These are phyloP conservation scores for Oplegnathus fasciatus DNA, from an alignment of 2,113 vertebrate genomes.

Conservation along the genomic window DNA sequence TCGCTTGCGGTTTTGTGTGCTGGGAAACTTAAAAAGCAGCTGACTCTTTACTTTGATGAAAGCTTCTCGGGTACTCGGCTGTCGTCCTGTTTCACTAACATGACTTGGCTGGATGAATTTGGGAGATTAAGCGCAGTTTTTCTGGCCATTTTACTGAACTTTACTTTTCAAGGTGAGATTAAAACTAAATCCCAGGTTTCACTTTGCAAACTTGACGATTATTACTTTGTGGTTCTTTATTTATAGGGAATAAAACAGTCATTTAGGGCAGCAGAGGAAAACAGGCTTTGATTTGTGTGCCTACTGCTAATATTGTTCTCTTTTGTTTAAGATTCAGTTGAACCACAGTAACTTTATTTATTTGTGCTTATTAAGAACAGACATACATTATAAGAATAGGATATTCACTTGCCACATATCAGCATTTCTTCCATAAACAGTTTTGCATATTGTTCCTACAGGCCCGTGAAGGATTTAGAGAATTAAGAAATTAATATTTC, in stretches of 20 bases:
- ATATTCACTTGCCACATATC: not conserved
- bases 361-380: not conserved
- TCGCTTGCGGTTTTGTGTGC: not conserved
- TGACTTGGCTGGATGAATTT: constrained; percentile 9
- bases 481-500: not conserved
- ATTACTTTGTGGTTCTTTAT: not conserved
- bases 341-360: not conserved
- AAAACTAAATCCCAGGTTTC: not conserved
- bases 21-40: not conserved
- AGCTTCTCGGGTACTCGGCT: not conserved
- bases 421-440: not conserved
- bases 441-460: not conserved
- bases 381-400: not conserved
- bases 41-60: too few species aligned
- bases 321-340: not conserved
- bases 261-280: not conserved
- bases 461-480: not conserved
- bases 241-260: too few species aligned
- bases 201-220: fast-evolving
- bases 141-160: constrained; percentile 17
- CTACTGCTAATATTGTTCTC: not conserved
- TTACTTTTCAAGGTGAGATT: constrained; percentile 64
- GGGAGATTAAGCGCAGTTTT: not conserved
- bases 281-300: not conserved
- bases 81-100: not conserved